Conservation (phyloP, 2,888 invertebrate genomes). For the Thysanoteuthis rhombus region DNA sequence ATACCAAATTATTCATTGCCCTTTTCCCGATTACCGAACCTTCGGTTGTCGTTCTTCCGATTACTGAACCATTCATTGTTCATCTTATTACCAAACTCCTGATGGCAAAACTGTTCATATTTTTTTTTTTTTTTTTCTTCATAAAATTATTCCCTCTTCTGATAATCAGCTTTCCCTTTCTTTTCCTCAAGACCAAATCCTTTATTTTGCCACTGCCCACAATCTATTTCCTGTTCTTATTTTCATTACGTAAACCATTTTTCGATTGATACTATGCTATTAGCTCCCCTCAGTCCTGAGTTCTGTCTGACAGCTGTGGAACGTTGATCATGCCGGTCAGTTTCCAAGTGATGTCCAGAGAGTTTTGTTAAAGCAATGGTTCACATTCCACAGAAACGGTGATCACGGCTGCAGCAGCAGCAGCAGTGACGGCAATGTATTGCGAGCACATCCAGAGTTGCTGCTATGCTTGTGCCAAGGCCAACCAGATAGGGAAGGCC, state of each 20-base stretch:
- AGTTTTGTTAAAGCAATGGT: background rate
- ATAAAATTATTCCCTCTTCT: background rate
- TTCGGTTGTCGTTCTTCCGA: background rate
- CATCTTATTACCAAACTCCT: background rate
- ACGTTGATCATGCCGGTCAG: background rate
- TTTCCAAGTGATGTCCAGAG: background rate
- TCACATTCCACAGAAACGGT: background rate
- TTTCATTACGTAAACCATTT: background rate
- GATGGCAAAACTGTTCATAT: background rate
- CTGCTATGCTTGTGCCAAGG: background rate
- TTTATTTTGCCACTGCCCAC: background rate
- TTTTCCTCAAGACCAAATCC: background rate
- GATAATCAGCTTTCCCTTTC: background rate
- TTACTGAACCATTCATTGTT: background rate
- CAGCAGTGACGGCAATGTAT: background rate
- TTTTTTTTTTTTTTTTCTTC: background rate
- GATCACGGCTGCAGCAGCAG: background rate
- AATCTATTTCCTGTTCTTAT: background rate
- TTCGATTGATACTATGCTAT: background rate
- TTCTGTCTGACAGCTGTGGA: slow-evolving; percentile 12
- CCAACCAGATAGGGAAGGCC: background rate
- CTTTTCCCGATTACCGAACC: background rate
- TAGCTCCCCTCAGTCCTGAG: background rate
- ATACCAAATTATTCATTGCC: background rate
- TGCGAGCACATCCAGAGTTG: background rate